These are phyloP conservation scores for Acomys russatus DNA, from an alignment of 2,797 vertebrate species.

Conservation along the genomic window DNA sequence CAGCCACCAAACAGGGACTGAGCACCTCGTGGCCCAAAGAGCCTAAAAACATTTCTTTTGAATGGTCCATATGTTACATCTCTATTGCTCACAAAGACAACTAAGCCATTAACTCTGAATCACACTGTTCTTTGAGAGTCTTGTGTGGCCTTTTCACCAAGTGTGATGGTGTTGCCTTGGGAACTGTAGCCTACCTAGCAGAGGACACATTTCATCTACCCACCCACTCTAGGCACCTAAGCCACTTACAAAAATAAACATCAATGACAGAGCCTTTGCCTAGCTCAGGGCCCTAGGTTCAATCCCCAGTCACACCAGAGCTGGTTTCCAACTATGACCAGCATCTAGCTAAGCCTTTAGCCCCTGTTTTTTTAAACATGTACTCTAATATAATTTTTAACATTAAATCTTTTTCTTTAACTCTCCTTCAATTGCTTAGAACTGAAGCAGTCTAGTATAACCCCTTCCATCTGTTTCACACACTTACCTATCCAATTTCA, in stretches of 20 bases:
- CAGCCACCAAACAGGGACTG: not conserved
- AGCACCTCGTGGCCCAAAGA: not conserved
- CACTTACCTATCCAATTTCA: slow-evolving; percentile 24
- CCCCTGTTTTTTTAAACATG: not conserved
- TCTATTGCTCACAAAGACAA: slow-evolving; percentile 23
- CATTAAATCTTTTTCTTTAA: slow-evolving; percentile 38
- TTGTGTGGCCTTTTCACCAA: slow-evolving; percentile 6
- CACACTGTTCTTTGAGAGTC: not conserved
- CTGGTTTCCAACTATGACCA: slow-evolving; percentile 26
- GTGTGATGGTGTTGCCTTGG: not conserved
- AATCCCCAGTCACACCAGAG: not conserved
- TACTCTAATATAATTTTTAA: not conserved
- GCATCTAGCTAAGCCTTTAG: not conserved
- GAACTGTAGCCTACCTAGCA: not conserved
- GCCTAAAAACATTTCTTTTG: slow-evolving; percentile 11
- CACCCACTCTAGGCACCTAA: not conserved
- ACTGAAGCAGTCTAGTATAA: not conserved
- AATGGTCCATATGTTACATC: slow-evolving; percentile 2
- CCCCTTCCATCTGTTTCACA: not conserved
- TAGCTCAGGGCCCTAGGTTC: not conserved
- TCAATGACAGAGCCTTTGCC: not conserved
- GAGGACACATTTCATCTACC: not conserved
- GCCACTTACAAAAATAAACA: slow-evolving; percentile 66
- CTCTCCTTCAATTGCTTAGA: slow-evolving; percentile 40
- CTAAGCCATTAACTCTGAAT: slow-evolving; percentile 38